Conservation (phyloP, 2,113 vertebrate species). For the Sardina pilchardus region DNA sequence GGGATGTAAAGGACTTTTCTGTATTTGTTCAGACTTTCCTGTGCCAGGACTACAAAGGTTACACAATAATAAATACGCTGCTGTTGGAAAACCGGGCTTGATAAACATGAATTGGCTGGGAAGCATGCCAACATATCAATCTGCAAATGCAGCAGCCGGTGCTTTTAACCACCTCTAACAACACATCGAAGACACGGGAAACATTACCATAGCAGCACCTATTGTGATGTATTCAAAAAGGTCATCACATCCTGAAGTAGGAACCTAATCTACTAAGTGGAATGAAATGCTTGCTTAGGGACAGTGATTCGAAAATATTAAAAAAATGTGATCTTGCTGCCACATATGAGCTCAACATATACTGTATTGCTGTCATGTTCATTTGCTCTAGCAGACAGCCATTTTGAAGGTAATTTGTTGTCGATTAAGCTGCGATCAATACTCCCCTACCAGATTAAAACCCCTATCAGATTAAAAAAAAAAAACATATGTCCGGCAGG, state of each 20-base stretch:
- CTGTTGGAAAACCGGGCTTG: neutral
- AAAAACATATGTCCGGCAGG: neutral
- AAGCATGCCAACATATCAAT: neutral
- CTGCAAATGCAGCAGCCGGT: neutral
- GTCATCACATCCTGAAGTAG: neutral
- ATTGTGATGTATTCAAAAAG: neutral
- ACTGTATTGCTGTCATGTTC: neutral
- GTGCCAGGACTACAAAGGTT: constrained; percentile 28
- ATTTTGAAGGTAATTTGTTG: neutral
- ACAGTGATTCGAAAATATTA: neutral
- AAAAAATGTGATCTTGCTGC: neutral
- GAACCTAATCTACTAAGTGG: neutral
- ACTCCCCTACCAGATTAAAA: neutral
- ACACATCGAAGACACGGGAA: neutral
- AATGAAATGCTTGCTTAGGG: neutral
- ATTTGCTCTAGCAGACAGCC: neutral
- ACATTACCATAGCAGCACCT: neutral
- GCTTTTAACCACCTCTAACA: neutral
- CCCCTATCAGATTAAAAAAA: neutral
- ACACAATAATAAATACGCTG: constrained; percentile 37
- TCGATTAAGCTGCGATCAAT: neutral
- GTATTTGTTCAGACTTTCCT: constrained; percentile 45
- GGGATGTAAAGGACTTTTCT: constrained; percentile 28
- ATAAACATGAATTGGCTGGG: constrained; percentile 27
- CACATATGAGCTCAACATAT: neutral